phyloP scores from a whole-genome alignment of 2,888 invertebrate genomes.

The Watsonalla binaria region DNA sequence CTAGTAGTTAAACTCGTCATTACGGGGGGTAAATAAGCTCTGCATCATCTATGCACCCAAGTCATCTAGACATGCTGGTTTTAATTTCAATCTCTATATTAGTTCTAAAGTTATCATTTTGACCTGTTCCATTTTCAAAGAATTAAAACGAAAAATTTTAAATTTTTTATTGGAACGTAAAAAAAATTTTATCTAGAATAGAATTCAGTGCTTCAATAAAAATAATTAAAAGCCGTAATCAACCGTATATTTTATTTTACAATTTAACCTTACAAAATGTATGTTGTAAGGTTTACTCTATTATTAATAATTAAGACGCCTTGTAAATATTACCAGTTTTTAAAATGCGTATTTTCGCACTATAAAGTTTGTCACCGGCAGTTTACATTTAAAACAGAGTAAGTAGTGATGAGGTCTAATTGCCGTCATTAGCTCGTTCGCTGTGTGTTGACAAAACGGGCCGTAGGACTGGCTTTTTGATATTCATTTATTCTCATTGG shows the following conservation, averaged over 20 bases:
- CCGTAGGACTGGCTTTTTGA: constrained; percentile 18
- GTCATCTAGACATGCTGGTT: not conserved
- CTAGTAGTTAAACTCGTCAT: constrained; percentile 12
- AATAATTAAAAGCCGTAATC: too few species aligned
- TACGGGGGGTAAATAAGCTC: constrained; percentile 1
- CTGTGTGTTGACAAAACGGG: constrained; percentile 25
- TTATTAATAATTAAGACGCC: too few species aligned
- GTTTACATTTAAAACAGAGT: constrained; percentile 29
- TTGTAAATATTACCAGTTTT: not conserved
- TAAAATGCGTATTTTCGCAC: not conserved
- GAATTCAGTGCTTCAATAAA: too few species aligned
- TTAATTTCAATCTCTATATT: not conserved
- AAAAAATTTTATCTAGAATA: too few species aligned
- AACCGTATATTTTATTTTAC: too few species aligned
- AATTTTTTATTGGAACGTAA: too few species aligned
- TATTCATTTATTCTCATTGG: constrained; percentile 21
- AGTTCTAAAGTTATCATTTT: too few species aligned
- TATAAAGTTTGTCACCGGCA: constrained; percentile 13
- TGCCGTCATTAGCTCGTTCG: constrained; percentile 25
- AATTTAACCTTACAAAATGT: too few species aligned
- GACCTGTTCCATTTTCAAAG: too few species aligned
- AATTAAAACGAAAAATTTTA: too few species aligned
- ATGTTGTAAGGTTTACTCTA: too few species aligned
- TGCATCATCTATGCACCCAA: not conserved
- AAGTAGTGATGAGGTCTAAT: constrained; percentile 26